These are phyloP conservation scores for Conchocele bisecta DNA, from an alignment of 2,888 invertebrate species.

Conservation along the genomic window DNA sequence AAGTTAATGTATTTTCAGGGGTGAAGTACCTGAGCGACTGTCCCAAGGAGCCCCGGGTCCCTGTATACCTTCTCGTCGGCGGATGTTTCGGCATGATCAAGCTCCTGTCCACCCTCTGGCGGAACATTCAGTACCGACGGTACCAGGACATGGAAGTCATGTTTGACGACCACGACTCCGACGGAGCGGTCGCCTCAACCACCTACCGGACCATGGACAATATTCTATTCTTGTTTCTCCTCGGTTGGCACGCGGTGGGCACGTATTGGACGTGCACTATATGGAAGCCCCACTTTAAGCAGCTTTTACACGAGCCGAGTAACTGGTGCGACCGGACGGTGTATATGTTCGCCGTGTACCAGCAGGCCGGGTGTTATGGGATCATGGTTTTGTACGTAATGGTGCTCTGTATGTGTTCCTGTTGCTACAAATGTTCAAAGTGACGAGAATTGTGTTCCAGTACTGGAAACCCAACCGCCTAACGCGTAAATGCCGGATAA, in stretches of 20 bases:
- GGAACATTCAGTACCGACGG: constrained; percentile 87
- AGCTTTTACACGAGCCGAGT: constrained; percentile 89
- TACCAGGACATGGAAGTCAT: constrained; percentile 82
- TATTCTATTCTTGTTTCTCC: constrained; percentile 87
- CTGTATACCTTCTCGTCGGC: constrained; percentile 92
- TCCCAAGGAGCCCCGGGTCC: constrained; percentile 90
- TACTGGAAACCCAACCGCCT: too few relatives aligned
- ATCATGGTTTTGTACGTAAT: constrained; percentile 77
- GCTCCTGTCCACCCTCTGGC: constrained; percentile 85
- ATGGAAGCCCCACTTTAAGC: constrained; percentile 90
- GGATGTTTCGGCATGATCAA: constrained; percentile 90
- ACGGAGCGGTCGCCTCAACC: constrained; percentile 78
- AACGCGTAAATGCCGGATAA: too few relatives aligned
- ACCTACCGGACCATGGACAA: constrained; percentile 87
- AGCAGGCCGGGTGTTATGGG: constrained; percentile 88
- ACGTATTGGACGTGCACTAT: constrained; percentile 91
- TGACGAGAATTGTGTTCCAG: too few relatives aligned
- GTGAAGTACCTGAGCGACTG: constrained; percentile 91
- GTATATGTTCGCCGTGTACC: constrained; percentile 90
- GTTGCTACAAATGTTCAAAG: constrained; percentile 26
- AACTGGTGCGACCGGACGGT: constrained; percentile 91
- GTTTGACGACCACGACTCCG: constrained; percentile 68
- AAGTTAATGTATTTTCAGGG: constrained; percentile 88
- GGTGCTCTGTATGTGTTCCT: constrained; percentile 39
- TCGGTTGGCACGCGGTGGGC: constrained; percentile 90